phyloP scores from a whole-genome alignment of 1,140 invertebrate genomes.

The Aphidius gifuensis region DNA sequence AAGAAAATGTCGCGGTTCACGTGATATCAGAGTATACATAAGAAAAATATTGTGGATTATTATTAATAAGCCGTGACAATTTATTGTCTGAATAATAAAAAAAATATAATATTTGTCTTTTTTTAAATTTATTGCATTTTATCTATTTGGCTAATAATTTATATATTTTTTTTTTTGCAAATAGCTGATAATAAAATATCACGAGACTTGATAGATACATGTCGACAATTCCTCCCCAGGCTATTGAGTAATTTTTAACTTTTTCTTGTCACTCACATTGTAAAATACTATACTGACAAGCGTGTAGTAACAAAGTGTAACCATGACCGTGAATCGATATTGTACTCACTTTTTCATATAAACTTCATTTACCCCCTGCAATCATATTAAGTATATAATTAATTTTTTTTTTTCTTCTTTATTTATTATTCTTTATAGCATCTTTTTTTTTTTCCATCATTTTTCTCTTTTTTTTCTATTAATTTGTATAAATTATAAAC shows the following conservation, averaged over 20 bases:
- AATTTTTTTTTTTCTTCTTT: too few relatives aligned
- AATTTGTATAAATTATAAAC: too few relatives aligned
- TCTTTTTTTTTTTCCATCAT: too few relatives aligned
- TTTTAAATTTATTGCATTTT: not conserved
- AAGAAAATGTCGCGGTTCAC: slow-evolving; percentile 44
- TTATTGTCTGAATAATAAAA: slow-evolving; percentile 40
- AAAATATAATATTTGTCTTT: slow-evolving; percentile 4
- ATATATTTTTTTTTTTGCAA: too few relatives aligned
- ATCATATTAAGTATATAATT: not conserved
- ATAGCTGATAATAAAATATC: too few relatives aligned
- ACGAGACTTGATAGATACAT: too few relatives aligned
- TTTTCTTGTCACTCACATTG: not conserved
- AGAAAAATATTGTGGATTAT: slow-evolving; percentile 43
- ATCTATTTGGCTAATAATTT: too few relatives aligned
- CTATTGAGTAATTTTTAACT: too few relatives aligned
- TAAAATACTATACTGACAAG: too few relatives aligned
- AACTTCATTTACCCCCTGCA: slow-evolving; percentile 20
- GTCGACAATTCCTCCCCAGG: too few relatives aligned
- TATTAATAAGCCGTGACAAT: slow-evolving; percentile 48
- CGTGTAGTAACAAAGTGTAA: slow-evolving; percentile 6
- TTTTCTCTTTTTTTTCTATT: too few relatives aligned
- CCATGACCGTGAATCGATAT: slow-evolving; percentile 27
- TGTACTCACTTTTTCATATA: slow-evolving; percentile 1
- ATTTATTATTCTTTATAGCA: too few relatives aligned
- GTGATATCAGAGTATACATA: slow-evolving; percentile 41